Conservation (phyloP, 2,113 vertebrate genomes). For the Bungarus multicinctus region DNA sequence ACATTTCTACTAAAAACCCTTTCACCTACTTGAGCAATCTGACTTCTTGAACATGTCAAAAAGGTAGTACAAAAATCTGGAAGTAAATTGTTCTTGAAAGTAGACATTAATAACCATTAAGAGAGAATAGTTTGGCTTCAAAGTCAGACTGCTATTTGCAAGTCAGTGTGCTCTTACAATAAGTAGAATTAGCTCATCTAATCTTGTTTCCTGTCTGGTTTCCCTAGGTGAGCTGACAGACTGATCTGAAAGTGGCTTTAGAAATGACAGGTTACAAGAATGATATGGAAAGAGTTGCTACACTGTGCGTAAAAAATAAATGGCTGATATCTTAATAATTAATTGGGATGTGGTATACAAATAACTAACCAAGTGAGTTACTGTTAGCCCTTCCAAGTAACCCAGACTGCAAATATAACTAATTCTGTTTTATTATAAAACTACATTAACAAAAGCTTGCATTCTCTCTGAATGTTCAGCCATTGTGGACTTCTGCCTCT, state of each 20-base stretch:
- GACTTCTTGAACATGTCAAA: background rate
- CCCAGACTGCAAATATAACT: background rate
- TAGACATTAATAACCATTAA: conserved; percentile 6
- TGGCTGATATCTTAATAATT: background rate
- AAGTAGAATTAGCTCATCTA: background rate
- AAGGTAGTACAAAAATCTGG: background rate
- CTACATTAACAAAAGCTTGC: background rate
- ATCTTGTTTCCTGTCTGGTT: background rate
- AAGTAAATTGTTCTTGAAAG: background rate
- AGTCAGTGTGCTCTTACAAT: background rate
- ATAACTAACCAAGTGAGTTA: background rate
- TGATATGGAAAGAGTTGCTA: background rate
- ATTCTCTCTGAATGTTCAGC: background rate
- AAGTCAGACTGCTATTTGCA: background rate
- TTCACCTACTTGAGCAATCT: background rate
- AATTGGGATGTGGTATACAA: background rate
- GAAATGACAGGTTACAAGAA: background rate
- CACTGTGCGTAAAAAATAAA: background rate
- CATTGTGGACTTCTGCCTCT: background rate
- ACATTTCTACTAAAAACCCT: background rate
- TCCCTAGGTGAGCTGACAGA: background rate
- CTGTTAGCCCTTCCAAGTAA: background rate
- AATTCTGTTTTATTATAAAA: background rate
- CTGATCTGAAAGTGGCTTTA: background rate
- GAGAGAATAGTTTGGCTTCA: background rate